phyloP scores from a whole-genome alignment of 2,113 vertebrate genomes.

The Cygnus buccinator region DNA sequence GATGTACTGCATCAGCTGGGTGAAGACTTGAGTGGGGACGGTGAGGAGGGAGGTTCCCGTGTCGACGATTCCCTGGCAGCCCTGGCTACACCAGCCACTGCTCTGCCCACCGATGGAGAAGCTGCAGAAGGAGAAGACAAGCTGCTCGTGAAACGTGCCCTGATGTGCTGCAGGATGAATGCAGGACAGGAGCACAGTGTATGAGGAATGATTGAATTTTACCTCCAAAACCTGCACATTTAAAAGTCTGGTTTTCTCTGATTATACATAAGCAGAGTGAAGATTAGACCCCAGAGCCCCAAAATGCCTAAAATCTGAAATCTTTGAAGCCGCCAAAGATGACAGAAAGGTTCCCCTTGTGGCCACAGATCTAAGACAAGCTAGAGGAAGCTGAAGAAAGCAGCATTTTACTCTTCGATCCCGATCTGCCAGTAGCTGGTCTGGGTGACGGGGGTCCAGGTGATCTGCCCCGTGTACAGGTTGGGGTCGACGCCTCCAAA shows the following conservation, averaged over 20 bases:
- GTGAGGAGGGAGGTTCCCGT: conserved; percentile 75
- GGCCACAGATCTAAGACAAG: not conserved
- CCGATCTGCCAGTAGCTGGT: conserved; percentile 63
- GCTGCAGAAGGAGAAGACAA: conserved; percentile 3
- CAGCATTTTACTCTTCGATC: conserved; percentile 41
- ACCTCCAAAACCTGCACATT: not conserved
- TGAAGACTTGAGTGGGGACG: conserved; percentile 45
- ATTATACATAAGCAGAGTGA: not conserved
- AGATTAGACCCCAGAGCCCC: not conserved
- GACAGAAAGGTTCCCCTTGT: not conserved
- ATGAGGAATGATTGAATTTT: not conserved
- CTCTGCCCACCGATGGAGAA: conserved; percentile 61
- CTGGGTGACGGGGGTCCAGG: conserved; percentile 57
- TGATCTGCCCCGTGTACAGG: conserved; percentile 44
- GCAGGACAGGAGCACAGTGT: no score
- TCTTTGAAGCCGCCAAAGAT: not conserved
- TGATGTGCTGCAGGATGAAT: not conserved
- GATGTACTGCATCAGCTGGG: conserved; percentile 62
- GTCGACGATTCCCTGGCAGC: conserved; percentile 76
- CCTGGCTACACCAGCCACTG: conserved; percentile 64
- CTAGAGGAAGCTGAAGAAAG: not conserved
- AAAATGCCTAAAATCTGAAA: no score
- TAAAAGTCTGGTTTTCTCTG: not conserved
- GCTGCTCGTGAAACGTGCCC: not conserved
- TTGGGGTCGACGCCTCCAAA: conserved; percentile 44